Evolutionary conservation across 2,888 invertebrate species (phyloP).

Genomic region (Pantelozetes paolii): DNA sequence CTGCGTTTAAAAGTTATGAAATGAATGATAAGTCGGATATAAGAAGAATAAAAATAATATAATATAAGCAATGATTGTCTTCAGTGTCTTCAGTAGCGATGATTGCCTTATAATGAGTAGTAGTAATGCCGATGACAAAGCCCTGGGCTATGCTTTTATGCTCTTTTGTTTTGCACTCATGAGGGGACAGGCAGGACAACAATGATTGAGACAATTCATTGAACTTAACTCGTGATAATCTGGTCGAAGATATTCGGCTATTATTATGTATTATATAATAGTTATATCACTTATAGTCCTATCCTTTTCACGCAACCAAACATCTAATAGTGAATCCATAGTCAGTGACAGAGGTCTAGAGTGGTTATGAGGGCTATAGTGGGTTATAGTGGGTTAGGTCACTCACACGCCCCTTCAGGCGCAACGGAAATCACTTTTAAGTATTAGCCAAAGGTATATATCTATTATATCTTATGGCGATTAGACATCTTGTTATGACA

Average conservation of each 20-base stretch:
- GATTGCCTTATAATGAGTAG: conserved; percentile 32
- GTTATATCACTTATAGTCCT: background rate
- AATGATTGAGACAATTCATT: conserved; percentile 38
- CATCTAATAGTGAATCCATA: background rate
- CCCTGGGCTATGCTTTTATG: conserved; percentile 34
- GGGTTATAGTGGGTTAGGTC: conserved; percentile 35
- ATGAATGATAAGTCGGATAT: background rate
- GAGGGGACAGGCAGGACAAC: conserved; percentile 13
- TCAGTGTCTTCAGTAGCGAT: background rate
- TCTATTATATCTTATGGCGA: conserved; percentile 22
- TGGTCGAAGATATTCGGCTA: conserved; percentile 19
- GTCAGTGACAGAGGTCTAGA: background rate
- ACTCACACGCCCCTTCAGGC: conserved; percentile 38
- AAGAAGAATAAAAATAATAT: background rate
- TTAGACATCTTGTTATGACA: conserved; percentile 36
- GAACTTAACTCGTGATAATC: conserved; percentile 36
- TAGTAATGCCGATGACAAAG: conserved; percentile 34
- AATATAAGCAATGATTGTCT: background rate
- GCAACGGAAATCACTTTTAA: conserved; percentile 37
- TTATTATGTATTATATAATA: background rate
- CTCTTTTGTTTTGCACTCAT: conserved; percentile 29
- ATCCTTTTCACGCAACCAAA: conserved; percentile 29
- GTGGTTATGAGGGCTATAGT: conserved; percentile 1
- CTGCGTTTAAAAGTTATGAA: conserved; percentile 8
- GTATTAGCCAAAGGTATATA: conserved; percentile 30